phyloP scores from a whole-genome alignment of 2,797 vertebrate species.

The Micrastur ruficollis region DNA sequence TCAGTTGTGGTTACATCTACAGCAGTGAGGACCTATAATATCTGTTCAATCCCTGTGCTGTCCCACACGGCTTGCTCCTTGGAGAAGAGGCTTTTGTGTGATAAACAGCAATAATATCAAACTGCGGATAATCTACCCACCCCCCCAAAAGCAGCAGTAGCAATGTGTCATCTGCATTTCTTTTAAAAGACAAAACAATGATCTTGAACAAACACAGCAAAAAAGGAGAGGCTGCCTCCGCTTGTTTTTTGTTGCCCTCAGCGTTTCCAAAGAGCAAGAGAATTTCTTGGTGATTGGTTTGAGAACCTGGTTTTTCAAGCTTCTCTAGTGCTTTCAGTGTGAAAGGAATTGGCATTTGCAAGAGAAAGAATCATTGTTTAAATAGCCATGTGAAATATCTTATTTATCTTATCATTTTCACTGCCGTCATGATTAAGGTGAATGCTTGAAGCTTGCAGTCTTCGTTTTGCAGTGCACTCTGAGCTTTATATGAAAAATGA shows the following conservation, averaged over 20 bases:
- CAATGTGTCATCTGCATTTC: not conserved
- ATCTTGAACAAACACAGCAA: not conserved
- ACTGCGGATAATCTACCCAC: constrained; percentile 4
- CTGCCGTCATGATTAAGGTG: constrained; percentile 30
- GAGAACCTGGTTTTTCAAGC: constrained; percentile 6
- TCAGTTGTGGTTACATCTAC: constrained; percentile 9
- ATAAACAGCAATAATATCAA: not conserved
- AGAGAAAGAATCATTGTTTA: constrained; percentile 57
- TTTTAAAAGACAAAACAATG: constrained; percentile 10
- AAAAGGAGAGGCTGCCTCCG: not conserved
- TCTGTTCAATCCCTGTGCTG: not conserved
- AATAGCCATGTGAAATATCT: constrained; percentile 41
- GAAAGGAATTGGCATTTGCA: constrained; percentile 29
- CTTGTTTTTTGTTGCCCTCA: not conserved
- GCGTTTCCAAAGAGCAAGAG: not conserved
- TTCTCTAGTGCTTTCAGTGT: constrained; percentile 42
- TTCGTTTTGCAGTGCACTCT: not conserved
- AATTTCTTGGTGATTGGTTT: constrained; percentile 20
- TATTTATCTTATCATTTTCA: constrained; percentile 45
- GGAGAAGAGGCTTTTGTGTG: not conserved
- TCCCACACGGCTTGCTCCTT: not conserved
- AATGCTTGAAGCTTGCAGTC: constrained; percentile 7
- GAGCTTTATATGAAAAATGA: not conserved
- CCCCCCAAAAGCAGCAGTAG: not conserved
- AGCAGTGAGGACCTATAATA: not conserved